Evolutionary conservation across 37 sponge, comb jelly and placozoan genomes (phyloP), one percentile per base, ranked within the genome.

Genomic region (Diacarnus erythraeanus): DNA sequence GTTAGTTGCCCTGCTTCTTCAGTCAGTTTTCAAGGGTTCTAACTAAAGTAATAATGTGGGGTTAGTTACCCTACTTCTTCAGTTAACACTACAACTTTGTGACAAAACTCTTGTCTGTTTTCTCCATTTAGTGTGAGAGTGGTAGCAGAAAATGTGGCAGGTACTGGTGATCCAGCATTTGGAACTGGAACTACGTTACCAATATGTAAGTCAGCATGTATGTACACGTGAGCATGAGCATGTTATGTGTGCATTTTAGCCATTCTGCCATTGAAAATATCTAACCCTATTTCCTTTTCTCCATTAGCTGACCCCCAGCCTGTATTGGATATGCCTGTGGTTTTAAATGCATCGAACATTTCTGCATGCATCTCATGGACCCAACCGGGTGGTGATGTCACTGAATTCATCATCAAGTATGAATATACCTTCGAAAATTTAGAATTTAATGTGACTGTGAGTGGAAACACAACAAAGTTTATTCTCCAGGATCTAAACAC

Each of bases 341-440:
- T 27, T 18, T 2, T 6, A 2, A 25, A 42, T 26, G 21, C 26
- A 26, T 5, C 42, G 44, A 77, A 64, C 44, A 63, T 29, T 30
- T 31, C 42, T 3, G 64, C 39, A 35, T 1, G 0, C 12, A 6
- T 77, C 1, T 43, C 33, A 22, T 77, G 77, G 77, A 9, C 29
- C 30, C 15, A 44, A 6, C 77, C 77, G 2, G 77, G 77, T 2
- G 77, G 77, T 1, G 18, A 38, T 1, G 77, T 77, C 44, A 60
- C 6, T 65, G 1, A 2, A 18, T 77, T 42, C 65, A 25, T 64
- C 30, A 40, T 77, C 42, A 38, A 41, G 30, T 64, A 64, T 65
- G 26, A 34, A 12, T 25, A 20, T 21, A n/a, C 29, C 42, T 17
- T 30, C 38, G 47, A 76, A 9, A 3, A 12, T 1, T 33, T 42